phyloP scores from a whole-genome alignment of 2,113 vertebrate genomes.

The Nothoprocta pentlandii region DNA sequence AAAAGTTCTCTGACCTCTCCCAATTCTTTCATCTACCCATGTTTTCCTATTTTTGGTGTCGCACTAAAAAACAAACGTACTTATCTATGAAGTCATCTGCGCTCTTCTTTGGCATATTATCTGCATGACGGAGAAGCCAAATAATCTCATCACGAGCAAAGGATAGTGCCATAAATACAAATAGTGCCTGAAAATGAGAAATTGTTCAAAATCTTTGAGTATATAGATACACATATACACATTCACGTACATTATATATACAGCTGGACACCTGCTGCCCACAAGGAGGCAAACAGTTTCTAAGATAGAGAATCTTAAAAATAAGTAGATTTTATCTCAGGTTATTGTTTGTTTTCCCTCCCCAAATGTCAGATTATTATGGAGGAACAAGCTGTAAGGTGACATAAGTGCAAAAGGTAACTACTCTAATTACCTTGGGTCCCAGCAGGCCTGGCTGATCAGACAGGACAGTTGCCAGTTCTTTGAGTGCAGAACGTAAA shows the following conservation, averaged over 20 bases:
- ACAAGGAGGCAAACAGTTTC: not conserved
- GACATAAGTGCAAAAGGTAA: not conserved
- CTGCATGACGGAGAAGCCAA: conserved; percentile 97
- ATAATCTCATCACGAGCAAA: conserved; percentile 99
- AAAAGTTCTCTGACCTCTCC: not conserved
- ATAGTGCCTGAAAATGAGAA: conserved; percentile 86
- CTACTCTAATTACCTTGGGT: conserved; percentile 87
- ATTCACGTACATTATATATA: too few species aligned
- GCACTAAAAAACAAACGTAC: conserved; percentile 75
- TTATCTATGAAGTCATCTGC: conserved; percentile 99
- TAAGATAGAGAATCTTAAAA: not conserved
- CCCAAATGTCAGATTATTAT: rapidly evolving
- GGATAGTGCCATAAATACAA: conserved; percentile 98
- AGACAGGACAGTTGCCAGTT: conserved; percentile 94
- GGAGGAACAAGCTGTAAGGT: not conserved
- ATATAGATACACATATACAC: not conserved
- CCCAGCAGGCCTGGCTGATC: conserved; percentile 96
- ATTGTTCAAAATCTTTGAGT: not conserved
- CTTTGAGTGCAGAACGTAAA: conserved; percentile 95
- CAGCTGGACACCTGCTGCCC: not conserved
- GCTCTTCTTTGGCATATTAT: conserved; percentile 99
- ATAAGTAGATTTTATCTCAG: not conserved
- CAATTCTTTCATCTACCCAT: not conserved
- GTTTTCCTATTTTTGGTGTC: not conserved
- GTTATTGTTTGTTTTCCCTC: rapidly evolving